Evolutionary conservation across 2,113 vertebrate genomes (phyloP).

Genomic region (Nothocercus nigrocapillus): DNA sequence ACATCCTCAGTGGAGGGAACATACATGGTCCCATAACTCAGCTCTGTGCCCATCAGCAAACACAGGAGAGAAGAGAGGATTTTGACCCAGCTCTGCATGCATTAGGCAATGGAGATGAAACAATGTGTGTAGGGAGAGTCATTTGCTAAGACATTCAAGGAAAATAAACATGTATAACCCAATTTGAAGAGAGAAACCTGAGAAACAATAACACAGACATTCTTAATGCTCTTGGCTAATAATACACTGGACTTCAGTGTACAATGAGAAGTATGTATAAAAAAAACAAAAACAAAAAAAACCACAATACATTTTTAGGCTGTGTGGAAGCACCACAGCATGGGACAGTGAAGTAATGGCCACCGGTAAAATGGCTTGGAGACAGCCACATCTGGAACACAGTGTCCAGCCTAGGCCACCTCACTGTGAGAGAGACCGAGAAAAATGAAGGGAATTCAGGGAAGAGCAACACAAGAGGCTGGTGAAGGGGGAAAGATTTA

Average conservation of each 20-base stretch:
- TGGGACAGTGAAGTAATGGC: not conserved
- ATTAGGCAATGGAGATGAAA: not conserved
- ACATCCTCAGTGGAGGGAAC: not conserved
- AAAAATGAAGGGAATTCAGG: not conserved
- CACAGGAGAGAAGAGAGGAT: not conserved
- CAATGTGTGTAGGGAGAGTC: not conserved
- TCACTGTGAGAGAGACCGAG: not conserved
- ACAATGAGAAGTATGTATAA: not conserved
- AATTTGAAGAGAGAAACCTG: not conserved
- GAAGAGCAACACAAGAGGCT: not conserved
- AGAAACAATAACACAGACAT: not conserved
- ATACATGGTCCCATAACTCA: not conserved
- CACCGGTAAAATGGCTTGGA: not conserved
- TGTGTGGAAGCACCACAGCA: not conserved
- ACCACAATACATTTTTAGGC: not conserved
- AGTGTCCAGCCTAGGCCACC: not conserved
- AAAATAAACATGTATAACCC: not conserved
- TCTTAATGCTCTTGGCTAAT: not conserved
- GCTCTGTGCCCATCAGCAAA: not conserved
- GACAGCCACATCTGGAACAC: not conserved
- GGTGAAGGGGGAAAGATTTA: conserved; percentile 33
- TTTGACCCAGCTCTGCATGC: rapidly evolving
- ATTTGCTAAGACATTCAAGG: not conserved
- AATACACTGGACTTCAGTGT: not conserved
- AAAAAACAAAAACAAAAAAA: not conserved